These are phyloP conservation scores for Apamea epomidion DNA, from an alignment of 2,888 invertebrate genomes.

Conservation along the genomic window DNA sequence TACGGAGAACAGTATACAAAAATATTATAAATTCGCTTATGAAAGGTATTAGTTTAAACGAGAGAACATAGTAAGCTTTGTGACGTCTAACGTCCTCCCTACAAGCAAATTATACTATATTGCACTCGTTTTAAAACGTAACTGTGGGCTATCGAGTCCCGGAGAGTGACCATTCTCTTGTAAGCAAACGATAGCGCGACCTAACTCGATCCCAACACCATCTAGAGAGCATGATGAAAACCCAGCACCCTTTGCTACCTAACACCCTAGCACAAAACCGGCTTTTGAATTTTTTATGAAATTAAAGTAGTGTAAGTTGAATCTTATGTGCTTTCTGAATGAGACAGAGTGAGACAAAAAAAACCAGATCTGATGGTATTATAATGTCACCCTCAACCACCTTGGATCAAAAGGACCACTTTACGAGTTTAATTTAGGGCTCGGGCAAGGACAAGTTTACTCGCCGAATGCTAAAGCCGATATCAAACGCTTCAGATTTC, in stretches of 20 bases:
- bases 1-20: too few species aligned
- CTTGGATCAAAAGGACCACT: neutral
- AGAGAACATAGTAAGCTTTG: too few species aligned
- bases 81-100: too few species aligned
- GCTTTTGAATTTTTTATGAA: neutral
- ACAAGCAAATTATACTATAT: too few species aligned
- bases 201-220: constrained; percentile 2
- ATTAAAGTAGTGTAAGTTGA: neutral
- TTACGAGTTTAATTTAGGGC: neutral
- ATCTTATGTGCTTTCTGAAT: neutral
- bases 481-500: neutral
- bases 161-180: too few species aligned
- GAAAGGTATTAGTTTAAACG: too few species aligned
- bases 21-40: too few species aligned
- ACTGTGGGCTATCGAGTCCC: too few species aligned
- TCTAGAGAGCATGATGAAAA: constrained; percentile 11
- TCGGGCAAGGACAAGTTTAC: too few species aligned
- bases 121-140: too few species aligned
- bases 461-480: neutral
- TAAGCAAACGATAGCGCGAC: neutral
- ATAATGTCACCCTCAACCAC: neutral
- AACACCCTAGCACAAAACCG: neutral
- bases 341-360: neutral
- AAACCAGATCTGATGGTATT: neutral
- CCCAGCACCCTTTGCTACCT: neutral